phyloP scores from a whole-genome alignment of 1,140 invertebrate genomes.

The Hyposmocoma kahamanoa region DNA sequence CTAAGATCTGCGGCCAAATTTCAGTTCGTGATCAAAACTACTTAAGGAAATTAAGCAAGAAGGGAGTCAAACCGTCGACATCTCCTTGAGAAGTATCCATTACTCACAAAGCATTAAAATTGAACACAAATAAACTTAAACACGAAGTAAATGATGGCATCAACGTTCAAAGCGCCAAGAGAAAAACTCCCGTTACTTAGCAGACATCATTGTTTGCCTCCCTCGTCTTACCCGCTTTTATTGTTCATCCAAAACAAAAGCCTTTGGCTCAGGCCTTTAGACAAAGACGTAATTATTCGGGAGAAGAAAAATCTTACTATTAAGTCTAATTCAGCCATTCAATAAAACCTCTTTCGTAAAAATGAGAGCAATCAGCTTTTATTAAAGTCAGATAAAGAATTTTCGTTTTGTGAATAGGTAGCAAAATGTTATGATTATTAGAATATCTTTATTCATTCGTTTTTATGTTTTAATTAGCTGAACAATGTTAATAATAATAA shows the following conservation, averaged over 20 bases:
- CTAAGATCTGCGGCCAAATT: too few species aligned
- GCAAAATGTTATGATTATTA: background rate
- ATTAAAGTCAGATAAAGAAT: background rate
- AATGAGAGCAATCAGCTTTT: background rate
- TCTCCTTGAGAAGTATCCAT: background rate
- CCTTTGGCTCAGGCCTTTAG: background rate
- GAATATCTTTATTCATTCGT: background rate
- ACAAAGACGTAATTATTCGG: constrained; percentile 5
- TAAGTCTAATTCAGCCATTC: background rate
- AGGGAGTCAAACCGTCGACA: background rate
- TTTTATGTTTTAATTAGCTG: too few species aligned
- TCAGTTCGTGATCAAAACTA: background rate
- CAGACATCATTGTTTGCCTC: constrained; percentile 4
- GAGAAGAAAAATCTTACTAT: constrained; percentile 7
- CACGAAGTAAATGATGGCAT: background rate
- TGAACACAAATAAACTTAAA: background rate
- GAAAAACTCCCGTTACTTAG: constrained; percentile 1
- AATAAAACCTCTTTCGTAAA: background rate
- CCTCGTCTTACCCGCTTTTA: background rate
- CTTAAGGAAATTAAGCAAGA: background rate
- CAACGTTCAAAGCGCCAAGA: background rate
- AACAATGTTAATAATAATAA: too few species aligned
- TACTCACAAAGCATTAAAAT: background rate
- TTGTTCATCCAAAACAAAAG: background rate
- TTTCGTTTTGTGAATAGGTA: background rate